Evolutionary conservation across 1,140 invertebrate species (phyloP).

Genomic region (Scaptomyza hsui): DNA sequence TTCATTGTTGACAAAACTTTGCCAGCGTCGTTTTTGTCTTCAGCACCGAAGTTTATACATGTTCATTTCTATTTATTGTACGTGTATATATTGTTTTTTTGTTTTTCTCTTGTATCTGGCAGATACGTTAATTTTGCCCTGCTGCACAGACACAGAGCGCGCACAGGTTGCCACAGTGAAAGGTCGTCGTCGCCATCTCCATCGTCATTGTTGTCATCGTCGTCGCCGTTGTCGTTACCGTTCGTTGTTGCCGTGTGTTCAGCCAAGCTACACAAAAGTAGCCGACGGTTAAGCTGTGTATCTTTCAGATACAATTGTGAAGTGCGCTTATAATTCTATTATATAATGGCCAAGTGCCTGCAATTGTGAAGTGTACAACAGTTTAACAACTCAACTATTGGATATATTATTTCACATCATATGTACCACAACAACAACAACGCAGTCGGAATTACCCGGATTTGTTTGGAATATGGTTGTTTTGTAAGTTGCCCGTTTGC

Average conservation of each 20-base stretch:
- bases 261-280: slow-evolving; percentile 22
- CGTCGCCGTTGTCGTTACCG: slow-evolving; percentile 16
- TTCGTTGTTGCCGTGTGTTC: slow-evolving; percentile 47
- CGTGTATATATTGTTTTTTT: slow-evolving; percentile 30
- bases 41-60: slow-evolving; percentile 51
- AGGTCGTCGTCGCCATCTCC: slow-evolving; percentile 56
- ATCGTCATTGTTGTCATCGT: slow-evolving; percentile 9
- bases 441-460: slow-evolving; percentile 49
- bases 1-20: slow-evolving; percentile 78
- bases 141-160: slow-evolving; percentile 54
- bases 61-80: slow-evolving; percentile 40
- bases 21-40: slow-evolving; percentile 50
- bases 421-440: slow-evolving; percentile 7
- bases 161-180: slow-evolving; percentile 73
- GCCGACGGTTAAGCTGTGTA: slow-evolving; percentile 49
- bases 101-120: slow-evolving; percentile 60
- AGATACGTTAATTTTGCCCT: slow-evolving; percentile 73
- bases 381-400: slow-evolving; percentile 32
- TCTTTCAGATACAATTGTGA: slow-evolving; percentile 19
- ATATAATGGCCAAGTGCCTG: slow-evolving; percentile 29
- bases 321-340: slow-evolving; percentile 12
- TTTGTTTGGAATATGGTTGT: slow-evolving; percentile 75
- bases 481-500: slow-evolving; percentile 59
- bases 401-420: slow-evolving; percentile 16
- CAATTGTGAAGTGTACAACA: slow-evolving; percentile 20